phyloP scores from a whole-genome alignment of 2,797 vertebrate genomes.

The Ctenosaura bakeri region DNA sequence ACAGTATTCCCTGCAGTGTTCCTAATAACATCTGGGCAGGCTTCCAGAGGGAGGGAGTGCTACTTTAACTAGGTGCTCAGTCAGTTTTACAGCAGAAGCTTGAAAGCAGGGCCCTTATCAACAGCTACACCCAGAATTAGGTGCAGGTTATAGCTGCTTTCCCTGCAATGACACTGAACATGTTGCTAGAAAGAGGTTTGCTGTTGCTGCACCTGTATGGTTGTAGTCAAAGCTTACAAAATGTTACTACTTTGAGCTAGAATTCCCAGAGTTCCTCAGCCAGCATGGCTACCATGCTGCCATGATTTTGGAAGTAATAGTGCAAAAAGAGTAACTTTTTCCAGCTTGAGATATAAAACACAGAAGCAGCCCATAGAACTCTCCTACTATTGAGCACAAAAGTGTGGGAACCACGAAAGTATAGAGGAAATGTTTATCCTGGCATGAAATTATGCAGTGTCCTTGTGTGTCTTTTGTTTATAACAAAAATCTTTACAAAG shows the following conservation, averaged over 20 bases:
- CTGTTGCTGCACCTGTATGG: background rate
- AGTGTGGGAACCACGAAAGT: background rate
- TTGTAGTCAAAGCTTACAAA: background rate
- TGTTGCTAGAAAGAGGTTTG: no score
- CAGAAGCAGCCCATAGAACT: background rate
- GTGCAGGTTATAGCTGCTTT: background rate
- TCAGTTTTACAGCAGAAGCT: background rate
- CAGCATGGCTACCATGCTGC: no score
- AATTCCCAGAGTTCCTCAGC: no score
- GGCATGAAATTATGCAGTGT: background rate
- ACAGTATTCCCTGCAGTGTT: background rate
- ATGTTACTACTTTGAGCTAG: no score
- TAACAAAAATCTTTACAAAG: background rate
- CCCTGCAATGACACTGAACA: background rate
- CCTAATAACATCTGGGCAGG: fast-evolving
- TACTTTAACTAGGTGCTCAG: background rate
- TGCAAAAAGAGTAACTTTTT: no score
- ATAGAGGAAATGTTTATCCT: background rate
- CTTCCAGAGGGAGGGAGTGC: background rate
- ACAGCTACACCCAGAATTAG: background rate
- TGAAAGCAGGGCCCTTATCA: background rate
- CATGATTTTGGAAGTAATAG: no score
- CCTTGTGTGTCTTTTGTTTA: background rate
- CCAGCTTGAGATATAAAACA: no score
- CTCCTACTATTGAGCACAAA: background rate